These are phyloP conservation scores for Steromphala cineraria DNA, from an alignment of 2,888 invertebrate genomes.

Conservation along the genomic window DNA sequence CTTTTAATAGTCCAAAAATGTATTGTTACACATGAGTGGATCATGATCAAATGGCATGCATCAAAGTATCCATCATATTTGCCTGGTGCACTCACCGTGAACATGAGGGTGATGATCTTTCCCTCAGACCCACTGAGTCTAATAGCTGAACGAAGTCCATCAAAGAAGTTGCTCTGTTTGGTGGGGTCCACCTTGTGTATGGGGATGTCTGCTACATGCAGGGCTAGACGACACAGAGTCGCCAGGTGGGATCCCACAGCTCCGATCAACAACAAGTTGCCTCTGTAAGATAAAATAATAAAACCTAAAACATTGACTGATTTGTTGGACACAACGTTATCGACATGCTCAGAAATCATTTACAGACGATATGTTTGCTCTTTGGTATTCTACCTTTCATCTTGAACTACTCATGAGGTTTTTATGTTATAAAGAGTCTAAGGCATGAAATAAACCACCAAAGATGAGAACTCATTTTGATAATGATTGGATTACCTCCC, in stretches of 20 bases:
- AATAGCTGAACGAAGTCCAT: constrained; percentile 74
- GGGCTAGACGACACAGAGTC: constrained; percentile 72
- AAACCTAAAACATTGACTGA: background rate
- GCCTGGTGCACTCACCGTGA: constrained; percentile 64
- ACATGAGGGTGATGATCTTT: constrained; percentile 71
- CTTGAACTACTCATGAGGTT: too few relatives aligned
- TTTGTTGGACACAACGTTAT: background rate
- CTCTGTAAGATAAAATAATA: constrained; percentile 53
- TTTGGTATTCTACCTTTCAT: too few relatives aligned
- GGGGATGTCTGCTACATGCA: constrained; percentile 74
- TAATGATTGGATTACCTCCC: too few relatives aligned
- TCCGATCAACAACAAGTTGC: constrained; percentile 73
- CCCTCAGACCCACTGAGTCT: constrained; percentile 74
- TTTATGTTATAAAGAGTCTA: too few relatives aligned
- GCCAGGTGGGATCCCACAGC: constrained; percentile 73
- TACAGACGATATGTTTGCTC: too few relatives aligned
- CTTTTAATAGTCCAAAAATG: too few relatives aligned
- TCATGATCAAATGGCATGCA: too few relatives aligned
- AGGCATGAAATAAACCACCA: too few relatives aligned
- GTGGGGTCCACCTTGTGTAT: constrained; percentile 72
- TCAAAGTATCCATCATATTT: too few relatives aligned
- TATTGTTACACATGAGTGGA: too few relatives aligned
- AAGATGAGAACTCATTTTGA: too few relatives aligned
- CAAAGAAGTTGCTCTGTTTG: constrained; percentile 74
- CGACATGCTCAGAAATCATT: too few relatives aligned